Percentiles rank a stretch among this genome's conserved stretches.
Evolutionary conservation across 1,140 invertebrate species (phyloP).

Genomic region (Armadillidium nasatum): DNA sequence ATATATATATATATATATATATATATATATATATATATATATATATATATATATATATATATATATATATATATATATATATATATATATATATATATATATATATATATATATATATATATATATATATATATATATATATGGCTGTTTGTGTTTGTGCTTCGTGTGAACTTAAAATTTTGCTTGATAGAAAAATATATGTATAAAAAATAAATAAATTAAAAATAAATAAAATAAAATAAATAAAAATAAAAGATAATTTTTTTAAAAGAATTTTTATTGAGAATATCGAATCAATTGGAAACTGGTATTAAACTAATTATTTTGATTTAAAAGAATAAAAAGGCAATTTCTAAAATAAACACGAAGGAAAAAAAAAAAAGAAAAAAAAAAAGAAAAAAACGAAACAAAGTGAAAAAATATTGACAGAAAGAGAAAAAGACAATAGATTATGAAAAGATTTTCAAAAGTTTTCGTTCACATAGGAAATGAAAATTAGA

Average conservation of each 20-base stretch:
- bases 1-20: no score
- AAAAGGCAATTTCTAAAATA: neutral
- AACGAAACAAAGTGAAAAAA: neutral
- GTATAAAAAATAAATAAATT: no score
- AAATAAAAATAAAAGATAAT: no score
- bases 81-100: neutral
- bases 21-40: no score
- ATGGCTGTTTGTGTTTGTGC: conserved; percentile 16
- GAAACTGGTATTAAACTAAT: neutral
- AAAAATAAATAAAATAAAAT: no score
- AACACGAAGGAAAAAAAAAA: neutral
- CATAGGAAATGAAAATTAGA: neutral
- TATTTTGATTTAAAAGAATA: neutral
- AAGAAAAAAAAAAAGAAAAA: no score
- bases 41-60: no score
- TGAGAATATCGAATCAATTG: no score
- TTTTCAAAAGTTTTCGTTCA: neutral
- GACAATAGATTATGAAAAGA: neutral
- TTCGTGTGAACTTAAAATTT: no score
- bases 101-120: conserved; percentile 11
- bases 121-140: conserved; percentile 12
- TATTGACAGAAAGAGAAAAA: neutral
- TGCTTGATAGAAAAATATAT: no score
- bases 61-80: conserved; percentile 6
- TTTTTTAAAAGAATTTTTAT: no score